These are phyloP conservation scores for Orius insidiosus DNA, from an alignment of 1,140 invertebrate species.

Conservation along the genomic window DNA sequence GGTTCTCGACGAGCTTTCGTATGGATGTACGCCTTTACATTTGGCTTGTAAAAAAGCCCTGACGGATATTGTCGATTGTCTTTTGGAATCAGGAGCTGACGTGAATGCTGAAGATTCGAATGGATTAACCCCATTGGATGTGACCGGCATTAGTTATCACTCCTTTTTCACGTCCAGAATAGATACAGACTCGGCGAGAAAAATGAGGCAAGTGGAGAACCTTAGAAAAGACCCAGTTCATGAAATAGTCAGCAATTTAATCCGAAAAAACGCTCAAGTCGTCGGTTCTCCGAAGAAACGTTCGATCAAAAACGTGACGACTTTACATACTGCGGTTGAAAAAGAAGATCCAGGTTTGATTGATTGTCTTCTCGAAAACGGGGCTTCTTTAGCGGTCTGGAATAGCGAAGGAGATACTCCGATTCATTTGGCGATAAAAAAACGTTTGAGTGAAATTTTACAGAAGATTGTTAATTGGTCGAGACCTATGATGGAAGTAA, in stretches of 20 bases:
- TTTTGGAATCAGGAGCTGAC: slow-evolving; percentile 50
- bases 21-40: slow-evolving; percentile 44
- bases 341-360: slow-evolving; percentile 23
- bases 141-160: slow-evolving; percentile 21
- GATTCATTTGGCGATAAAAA: slow-evolving; percentile 36
- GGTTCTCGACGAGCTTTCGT: too few species aligned
- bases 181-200: too few species aligned
- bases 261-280: too few species aligned
- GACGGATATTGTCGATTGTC: slow-evolving; percentile 36
- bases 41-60: slow-evolving; percentile 51
- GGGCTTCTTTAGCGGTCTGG: slow-evolving; percentile 25
- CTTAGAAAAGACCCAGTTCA: too few species aligned
- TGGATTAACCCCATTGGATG: slow-evolving; percentile 28
- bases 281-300: too few species aligned
- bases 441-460: slow-evolving; percentile 26
- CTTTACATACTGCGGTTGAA: slow-evolving; percentile 15
- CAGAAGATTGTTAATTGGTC: slow-evolving; percentile 28
- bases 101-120: slow-evolving; percentile 28
- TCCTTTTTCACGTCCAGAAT: too few species aligned
- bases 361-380: slow-evolving; percentile 25
- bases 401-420: slow-evolving; percentile 39
- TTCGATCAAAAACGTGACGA: slow-evolving; percentile 2
- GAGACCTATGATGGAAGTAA: slow-evolving; percentile 24
- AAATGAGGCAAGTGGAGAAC: too few species aligned
- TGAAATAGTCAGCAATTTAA: too few species aligned